Percentiles rank a stretch among this genome's conserved stretches.
Evolutionary conservation across 30 jellyfish, hydroid and myxozoan species (phyloP).

Genomic region (Aurelia aurita): DNA sequence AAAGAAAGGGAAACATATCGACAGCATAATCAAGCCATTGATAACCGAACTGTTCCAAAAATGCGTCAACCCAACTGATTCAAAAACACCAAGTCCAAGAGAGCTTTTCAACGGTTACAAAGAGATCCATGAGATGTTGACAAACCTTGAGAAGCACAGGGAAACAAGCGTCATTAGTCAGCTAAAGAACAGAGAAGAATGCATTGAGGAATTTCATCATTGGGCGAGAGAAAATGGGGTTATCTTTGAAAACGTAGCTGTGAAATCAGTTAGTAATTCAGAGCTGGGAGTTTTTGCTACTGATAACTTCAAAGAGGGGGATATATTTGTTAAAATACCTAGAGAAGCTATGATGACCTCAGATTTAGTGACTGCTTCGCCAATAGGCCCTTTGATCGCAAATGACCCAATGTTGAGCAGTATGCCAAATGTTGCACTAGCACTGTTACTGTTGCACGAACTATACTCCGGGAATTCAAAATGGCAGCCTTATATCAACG

Average conservation of each 20-base stretch:
- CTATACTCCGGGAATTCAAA: slow-evolving; percentile 39
- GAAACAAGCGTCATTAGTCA: slow-evolving; percentile 8
- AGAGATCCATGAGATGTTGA: slow-evolving; percentile 44
- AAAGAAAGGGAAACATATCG: not conserved
- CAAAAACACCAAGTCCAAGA: slow-evolving; percentile 50
- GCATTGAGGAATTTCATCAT: slow-evolving; percentile 24
- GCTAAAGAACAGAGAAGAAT: slow-evolving; percentile 19
- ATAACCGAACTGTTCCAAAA: slow-evolving; percentile 51
- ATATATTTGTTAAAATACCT: slow-evolving; percentile 28
- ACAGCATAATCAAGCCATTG: slow-evolving; percentile 1
- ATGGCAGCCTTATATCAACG: slow-evolving; percentile 62
- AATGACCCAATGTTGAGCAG: slow-evolving; percentile 63
- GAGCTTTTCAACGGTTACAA: slow-evolving; percentile 35
- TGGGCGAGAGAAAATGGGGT: slow-evolving; percentile 44
- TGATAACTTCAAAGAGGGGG: slow-evolving; percentile 25
- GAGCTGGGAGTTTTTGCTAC: slow-evolving; percentile 56
- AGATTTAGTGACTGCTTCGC: slow-evolving; percentile 30
- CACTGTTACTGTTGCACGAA: slow-evolving; percentile 51
- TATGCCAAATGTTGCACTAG: slow-evolving; percentile 82
- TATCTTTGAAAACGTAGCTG: slow-evolving; percentile 26
- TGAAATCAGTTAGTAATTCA: not conserved
- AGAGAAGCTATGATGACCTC: slow-evolving; percentile 48
- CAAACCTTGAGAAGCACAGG: slow-evolving; percentile 19
- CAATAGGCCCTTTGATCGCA: slow-evolving; percentile 22
- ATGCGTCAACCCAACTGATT: slow-evolving; percentile 42